phyloP scores from a whole-genome alignment of 2,113 vertebrate genomes.

The Platysteira castanea region DNA sequence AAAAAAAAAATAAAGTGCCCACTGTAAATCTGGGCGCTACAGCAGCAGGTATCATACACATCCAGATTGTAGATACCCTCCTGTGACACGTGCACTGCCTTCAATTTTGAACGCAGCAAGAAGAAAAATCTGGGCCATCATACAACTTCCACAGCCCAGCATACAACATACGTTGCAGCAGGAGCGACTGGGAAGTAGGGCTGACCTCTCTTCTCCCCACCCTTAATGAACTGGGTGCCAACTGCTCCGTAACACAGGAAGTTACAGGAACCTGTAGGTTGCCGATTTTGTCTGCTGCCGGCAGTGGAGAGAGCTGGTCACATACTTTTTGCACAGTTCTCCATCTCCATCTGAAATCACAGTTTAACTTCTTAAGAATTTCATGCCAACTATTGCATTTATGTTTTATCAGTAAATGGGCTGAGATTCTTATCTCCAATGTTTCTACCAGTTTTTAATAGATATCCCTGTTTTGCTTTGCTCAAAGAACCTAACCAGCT shows the following conservation, averaged over 20 bases:
- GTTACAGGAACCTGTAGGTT: not conserved
- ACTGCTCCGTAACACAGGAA: not conserved
- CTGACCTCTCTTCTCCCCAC: not conserved
- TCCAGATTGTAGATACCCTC: not conserved
- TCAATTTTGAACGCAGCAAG: not conserved
- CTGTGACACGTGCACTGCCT: not conserved
- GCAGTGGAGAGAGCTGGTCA: not conserved
- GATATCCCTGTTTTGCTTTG: not conserved
- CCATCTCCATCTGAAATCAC: not conserved
- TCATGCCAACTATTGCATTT: not conserved
- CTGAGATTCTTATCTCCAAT: not conserved
- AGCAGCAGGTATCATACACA: not conserved
- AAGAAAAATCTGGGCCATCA: not conserved
- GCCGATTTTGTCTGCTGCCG: not conserved
- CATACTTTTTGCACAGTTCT: not conserved
- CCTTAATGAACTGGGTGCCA: not conserved
- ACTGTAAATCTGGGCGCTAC: not conserved
- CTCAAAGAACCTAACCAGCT: not conserved
- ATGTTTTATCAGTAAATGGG: not conserved
- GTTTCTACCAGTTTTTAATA: not conserved
- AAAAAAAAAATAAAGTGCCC: not conserved
- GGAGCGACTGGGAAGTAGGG: not conserved
- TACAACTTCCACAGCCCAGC: not conserved
- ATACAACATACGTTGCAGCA: accelerated
- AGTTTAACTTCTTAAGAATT: not conserved